Percentiles rank a stretch among this genome's conserved stretches.
Evolutionary conservation across 2,797 vertebrate species (phyloP).

Genomic region (Acanthopagrus latus): DNA sequence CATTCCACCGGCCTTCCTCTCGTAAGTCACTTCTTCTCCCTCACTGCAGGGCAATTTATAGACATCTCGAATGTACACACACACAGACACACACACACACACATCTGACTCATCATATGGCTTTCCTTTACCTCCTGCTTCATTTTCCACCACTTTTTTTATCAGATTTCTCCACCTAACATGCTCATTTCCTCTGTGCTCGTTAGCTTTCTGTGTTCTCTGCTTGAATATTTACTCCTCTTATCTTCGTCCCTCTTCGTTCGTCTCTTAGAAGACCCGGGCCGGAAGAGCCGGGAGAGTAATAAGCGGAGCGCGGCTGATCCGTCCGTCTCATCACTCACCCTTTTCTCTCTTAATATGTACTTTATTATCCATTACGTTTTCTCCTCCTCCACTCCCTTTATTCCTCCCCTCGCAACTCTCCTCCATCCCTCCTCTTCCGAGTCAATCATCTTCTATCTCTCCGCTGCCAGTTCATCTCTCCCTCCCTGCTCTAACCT

Average conservation of each 20-base stretch:
- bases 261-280: background rate
- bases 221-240: background rate
- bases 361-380: conserved; percentile 29
- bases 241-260: conserved; percentile 28
- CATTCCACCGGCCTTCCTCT: conserved; percentile 34
- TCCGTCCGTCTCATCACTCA: conserved; percentile 12
- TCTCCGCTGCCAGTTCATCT: conserved; percentile 39
- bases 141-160: conserved; percentile 26
- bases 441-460: conserved; percentile 40
- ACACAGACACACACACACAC: conserved; percentile 22
- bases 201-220: background rate
- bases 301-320: background rate
- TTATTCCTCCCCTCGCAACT: conserved; percentile 28
- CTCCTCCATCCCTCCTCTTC: conserved; percentile 17
- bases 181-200: background rate
- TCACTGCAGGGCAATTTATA: conserved; percentile 67
- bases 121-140: conserved; percentile 42
- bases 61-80: conserved; percentile 37
- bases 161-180: conserved; percentile 14
- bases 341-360: conserved; percentile 12
- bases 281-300: background rate
- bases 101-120: conserved; percentile 61
- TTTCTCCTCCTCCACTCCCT: conserved; percentile 7
- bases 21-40: conserved; percentile 35
- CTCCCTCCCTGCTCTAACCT: conserved; percentile 45